Percentiles rank a stretch among this genome's conserved stretches.
Conservation (phyloP, 2,113 vertebrate genomes). For the Toxotes jaculatrix region DNA sequence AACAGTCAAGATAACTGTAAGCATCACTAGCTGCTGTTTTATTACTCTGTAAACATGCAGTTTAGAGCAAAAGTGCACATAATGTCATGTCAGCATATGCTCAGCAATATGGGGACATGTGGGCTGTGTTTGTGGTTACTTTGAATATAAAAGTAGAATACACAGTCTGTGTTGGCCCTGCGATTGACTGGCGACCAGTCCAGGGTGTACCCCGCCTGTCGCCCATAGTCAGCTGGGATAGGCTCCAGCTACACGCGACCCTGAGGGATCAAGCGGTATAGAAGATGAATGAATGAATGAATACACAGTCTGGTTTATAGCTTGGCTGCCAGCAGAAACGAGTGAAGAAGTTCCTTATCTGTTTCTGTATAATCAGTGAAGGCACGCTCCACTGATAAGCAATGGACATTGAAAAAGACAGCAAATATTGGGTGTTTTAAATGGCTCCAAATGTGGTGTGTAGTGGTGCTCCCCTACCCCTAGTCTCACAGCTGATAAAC, state of each 20-base stretch:
- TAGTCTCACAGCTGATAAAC: not conserved
- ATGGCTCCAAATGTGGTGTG: constrained; percentile 6
- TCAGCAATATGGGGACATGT: constrained; percentile 10
- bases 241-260: too few relatives aligned
- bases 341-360: constrained; percentile 1
- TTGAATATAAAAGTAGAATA: not conserved
- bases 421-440: constrained; percentile 6
- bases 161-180: too few relatives aligned
- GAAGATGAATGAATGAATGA: too few relatives aligned
- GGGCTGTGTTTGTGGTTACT: constrained; percentile 10
- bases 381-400: constrained; percentile 16
- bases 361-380: constrained; percentile 19
- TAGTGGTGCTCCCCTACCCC: not conserved
- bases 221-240: too few relatives aligned
- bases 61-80: constrained; percentile 4
- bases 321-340: constrained; percentile 4
- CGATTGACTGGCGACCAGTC: too few relatives aligned
- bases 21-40: not conserved
- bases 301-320: not conserved
- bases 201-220: too few relatives aligned
- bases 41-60: not conserved
- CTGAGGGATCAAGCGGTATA: too few relatives aligned
- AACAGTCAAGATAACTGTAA: constrained; percentile 4
- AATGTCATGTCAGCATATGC: constrained; percentile 19
- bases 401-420: not conserved